These are phyloP conservation scores for Papilio xuthus DNA, from an alignment of 1,140 invertebrate species.

Conservation along the genomic window DNA sequence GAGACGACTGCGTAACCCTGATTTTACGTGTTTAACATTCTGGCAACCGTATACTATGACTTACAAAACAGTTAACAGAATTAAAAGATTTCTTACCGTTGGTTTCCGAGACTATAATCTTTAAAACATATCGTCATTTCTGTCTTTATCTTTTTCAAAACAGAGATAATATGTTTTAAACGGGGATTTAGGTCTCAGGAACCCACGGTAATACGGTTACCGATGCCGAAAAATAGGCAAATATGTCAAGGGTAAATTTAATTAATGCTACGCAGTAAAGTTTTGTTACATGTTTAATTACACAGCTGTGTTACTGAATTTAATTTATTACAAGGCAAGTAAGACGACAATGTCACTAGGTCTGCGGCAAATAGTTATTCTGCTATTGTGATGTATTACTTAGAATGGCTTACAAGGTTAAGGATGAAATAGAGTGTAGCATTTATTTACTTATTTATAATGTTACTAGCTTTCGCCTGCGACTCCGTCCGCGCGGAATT, in stretches of 20 bases:
- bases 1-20: conserved; percentile 28
- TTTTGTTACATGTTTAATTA: conserved; percentile 18
- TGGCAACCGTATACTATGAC: not conserved
- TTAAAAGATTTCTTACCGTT: too few species aligned
- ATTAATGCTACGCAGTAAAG: conserved; percentile 11
- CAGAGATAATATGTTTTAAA: too few species aligned
- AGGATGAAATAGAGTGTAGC: not conserved
- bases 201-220: not conserved
- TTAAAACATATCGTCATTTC: too few species aligned
- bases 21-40: conserved; percentile 29
- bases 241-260: conserved; percentile 29
- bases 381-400: not conserved
- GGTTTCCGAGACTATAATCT: too few species aligned
- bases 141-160: too few species aligned
- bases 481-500: too few species aligned
- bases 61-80: not conserved
- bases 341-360: conserved; percentile 29
- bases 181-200: too few species aligned
- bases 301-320: conserved; percentile 26
- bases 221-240: conserved; percentile 21
- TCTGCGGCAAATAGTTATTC: conserved; percentile 25
- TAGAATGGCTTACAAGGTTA: conserved; percentile 15
- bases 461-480: too few species aligned
- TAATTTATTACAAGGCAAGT: conserved; percentile 32
- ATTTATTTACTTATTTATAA: not conserved